Percentiles rank a stretch among this genome's conserved stretches.
Evolutionary conservation across 2,113 vertebrate genomes (phyloP).

Genomic region (Malurus cyaneus): DNA sequence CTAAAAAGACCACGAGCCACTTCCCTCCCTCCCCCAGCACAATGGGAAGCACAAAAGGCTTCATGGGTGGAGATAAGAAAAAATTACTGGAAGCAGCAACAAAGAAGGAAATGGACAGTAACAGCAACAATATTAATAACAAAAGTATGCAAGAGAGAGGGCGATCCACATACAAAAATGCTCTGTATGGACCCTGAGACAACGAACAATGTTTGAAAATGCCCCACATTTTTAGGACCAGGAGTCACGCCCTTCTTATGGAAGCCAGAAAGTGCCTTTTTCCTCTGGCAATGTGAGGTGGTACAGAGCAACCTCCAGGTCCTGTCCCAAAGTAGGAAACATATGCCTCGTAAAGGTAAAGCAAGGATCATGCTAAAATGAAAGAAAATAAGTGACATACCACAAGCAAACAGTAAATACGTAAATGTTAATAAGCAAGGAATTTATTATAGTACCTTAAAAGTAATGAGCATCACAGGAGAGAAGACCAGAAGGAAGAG

Average conservation of each 20-base stretch:
- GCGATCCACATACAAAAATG: neutral
- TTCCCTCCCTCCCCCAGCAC: too few relatives aligned
- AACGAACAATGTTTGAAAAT: neutral
- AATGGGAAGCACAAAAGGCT: neutral
- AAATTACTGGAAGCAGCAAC: neutral
- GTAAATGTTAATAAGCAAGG: neutral
- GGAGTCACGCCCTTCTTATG: rapidly evolving
- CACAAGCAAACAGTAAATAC: neutral
- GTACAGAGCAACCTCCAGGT: neutral
- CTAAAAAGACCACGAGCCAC: neutral
- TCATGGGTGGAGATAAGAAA: neutral
- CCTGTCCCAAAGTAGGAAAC: neutral
- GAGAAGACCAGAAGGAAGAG: neutral
- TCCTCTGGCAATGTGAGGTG: rapidly evolving
- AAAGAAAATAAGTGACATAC: neutral
- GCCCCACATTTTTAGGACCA: rapidly evolving
- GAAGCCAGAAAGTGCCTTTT: neutral
- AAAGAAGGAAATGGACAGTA: neutral
- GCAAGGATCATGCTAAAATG: neutral
- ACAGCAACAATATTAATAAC: neutral
- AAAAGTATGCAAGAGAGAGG: neutral
- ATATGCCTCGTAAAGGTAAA: neutral
- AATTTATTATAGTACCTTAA: neutral
- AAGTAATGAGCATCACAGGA: neutral
- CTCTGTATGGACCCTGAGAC: neutral